Percentiles rank a stretch among this genome's conserved stretches.
Conservation (phyloP, 2,797 vertebrate species). For the Clarias pachynema region DNA sequence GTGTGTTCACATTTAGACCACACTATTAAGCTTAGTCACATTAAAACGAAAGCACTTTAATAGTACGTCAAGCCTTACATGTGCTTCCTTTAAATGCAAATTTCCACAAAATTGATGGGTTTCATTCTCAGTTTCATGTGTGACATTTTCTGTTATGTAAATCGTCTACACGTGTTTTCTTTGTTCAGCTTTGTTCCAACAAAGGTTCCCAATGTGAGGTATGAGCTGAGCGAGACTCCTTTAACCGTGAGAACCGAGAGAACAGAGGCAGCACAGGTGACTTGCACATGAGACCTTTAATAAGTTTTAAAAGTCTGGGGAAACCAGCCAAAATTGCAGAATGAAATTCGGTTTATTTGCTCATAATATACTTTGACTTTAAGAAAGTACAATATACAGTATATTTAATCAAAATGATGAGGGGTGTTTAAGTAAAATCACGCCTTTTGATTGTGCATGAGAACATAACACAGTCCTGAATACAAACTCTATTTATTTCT, state of each 20-base stretch:
- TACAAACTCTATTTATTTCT: no score
- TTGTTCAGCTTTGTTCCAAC: slow-evolving; percentile 73
- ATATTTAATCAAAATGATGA: neutral
- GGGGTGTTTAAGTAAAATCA: no score
- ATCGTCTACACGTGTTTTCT: slow-evolving; percentile 31
- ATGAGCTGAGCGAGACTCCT: slow-evolving; percentile 69
- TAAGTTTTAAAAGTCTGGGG: no score
- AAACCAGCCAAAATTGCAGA: neutral
- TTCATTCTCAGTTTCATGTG: slow-evolving; percentile 42
- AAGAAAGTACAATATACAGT: neutral
- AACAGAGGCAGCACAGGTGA: slow-evolving; percentile 52
- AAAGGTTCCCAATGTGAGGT: slow-evolving; percentile 76
- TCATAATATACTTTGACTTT: neutral
- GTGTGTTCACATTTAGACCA: slow-evolving; percentile 27
- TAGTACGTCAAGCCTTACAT: neutral
- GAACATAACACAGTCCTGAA: no score
- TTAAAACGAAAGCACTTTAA: neutral
- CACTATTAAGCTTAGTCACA: neutral
- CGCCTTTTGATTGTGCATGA: no score
- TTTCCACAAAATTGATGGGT: neutral
- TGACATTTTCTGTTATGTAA: slow-evolving; percentile 45
- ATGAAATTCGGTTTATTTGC: neutral
- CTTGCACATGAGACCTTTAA: neutral
- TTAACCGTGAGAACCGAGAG: slow-evolving; percentile 42
- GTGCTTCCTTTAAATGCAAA: neutral